phyloP scores from a whole-genome alignment of 2,113 vertebrate genomes.

The Ophiodon elongatus region DNA sequence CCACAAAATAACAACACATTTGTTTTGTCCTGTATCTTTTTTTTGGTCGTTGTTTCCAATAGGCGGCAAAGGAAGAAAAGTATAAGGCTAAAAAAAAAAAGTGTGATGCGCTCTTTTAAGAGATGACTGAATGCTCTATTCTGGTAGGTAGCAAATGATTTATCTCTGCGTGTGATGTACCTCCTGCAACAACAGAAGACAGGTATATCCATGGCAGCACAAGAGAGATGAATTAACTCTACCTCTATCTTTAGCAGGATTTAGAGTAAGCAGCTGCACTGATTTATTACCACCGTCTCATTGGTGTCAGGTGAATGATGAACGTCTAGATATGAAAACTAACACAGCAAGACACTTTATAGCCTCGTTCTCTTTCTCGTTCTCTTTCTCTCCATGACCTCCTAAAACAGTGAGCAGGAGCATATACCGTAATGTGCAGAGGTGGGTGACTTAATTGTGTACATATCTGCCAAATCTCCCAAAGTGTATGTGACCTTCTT shows the following conservation, averaged over 20 bases:
- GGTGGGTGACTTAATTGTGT: slow-evolving; percentile 46
- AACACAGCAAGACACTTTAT: slow-evolving; percentile 34
- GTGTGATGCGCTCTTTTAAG: slow-evolving; percentile 28
- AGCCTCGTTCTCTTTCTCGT: slow-evolving; percentile 34
- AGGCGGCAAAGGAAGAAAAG: neutral
- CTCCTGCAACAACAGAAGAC: slow-evolving; percentile 48
- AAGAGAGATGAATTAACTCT: slow-evolving; percentile 71
- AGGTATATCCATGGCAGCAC: slow-evolving; percentile 58
- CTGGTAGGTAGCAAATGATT: slow-evolving; percentile 55
- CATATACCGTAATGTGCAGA: neutral
- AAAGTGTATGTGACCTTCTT: slow-evolving; percentile 42
- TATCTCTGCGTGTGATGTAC: slow-evolving; percentile 48
- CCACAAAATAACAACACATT: neutral
- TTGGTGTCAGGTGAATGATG: slow-evolving; percentile 64
- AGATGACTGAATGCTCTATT: slow-evolving; percentile 48
- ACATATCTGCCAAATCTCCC: slow-evolving; percentile 27
- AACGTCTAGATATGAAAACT: slow-evolving; percentile 50
- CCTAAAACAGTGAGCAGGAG: neutral
- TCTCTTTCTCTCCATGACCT: slow-evolving; percentile 29
- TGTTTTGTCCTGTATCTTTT: neutral
- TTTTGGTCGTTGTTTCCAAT: slow-evolving; percentile 3
- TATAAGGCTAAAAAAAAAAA: neutral
- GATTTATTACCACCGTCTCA: slow-evolving; percentile 64
- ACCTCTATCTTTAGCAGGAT: slow-evolving; percentile 62
- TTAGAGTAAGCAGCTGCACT: slow-evolving; percentile 42